These are phyloP conservation scores for Brienomyrus longianalis DNA, from an alignment of 2,113 vertebrate species.

Conservation along the genomic window DNA sequence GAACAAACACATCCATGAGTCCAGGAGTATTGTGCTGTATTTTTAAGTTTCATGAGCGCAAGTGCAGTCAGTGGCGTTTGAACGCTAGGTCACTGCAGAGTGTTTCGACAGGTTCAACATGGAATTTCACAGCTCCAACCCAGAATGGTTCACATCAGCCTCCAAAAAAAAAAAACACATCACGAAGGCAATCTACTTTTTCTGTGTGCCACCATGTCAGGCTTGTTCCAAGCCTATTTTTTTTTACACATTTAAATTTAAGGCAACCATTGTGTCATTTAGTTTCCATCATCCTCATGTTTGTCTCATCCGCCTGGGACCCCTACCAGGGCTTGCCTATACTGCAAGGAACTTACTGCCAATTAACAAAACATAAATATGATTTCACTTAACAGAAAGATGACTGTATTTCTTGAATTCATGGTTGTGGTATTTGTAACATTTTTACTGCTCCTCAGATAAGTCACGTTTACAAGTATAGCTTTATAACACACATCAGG, in stretches of 20 bases:
- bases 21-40: not conserved
- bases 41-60: not conserved
- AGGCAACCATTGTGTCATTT: not conserved
- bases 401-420: not conserved
- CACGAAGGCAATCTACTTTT: slow-evolving; percentile 28
- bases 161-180: slow-evolving; percentile 25
- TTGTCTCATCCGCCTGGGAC: not conserved
- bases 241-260: not conserved
- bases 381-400: not conserved
- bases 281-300: not conserved
- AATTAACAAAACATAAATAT: not conserved
- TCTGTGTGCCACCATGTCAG: not conserved
- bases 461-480: not conserved
- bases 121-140: not conserved
- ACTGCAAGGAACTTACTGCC: not conserved
- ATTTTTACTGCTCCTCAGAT: too few relatives aligned
- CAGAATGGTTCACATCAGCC: slow-evolving; percentile 26
- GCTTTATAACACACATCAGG: not conserved
- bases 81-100: not conserved
- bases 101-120: not conserved
- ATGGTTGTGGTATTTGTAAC: not conserved
- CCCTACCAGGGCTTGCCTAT: not conserved
- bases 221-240: not conserved
- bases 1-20: not conserved
- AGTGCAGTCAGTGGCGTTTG: not conserved